Evolutionary conservation across 2,113 vertebrate genomes (phyloP).

Genomic region (Perca flavescens): DNA sequence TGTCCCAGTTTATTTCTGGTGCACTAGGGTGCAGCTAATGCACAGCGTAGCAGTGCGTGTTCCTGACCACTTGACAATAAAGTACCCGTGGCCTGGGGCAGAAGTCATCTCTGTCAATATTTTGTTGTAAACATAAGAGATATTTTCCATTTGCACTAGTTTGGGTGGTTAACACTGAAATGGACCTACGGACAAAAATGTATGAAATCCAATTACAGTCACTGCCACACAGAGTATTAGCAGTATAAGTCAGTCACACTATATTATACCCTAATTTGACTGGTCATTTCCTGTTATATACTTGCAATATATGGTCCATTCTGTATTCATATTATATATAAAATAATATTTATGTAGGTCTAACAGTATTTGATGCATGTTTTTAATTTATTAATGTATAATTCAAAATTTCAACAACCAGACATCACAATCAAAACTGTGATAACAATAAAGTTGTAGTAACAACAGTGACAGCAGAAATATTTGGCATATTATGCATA

Average conservation of each 20-base stretch:
- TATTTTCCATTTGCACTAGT: slow-evolving; percentile 60
- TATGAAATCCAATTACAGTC: slow-evolving; percentile 38
- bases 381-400: not conserved
- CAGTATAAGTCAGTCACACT: not conserved
- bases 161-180: slow-evolving; percentile 60
- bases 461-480: not conserved
- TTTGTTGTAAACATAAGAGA: slow-evolving; percentile 73
- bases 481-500: not conserved
- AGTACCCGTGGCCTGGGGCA: slow-evolving; percentile 75
- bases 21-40: slow-evolving; percentile 69
- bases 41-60: slow-evolving; percentile 33
- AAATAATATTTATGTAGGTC: not conserved
- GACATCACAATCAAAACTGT: not conserved
- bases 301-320: not conserved
- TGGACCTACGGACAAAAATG: slow-evolving; percentile 31
- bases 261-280: not conserved
- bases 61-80: slow-evolving; percentile 59
- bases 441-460: not conserved
- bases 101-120: slow-evolving; percentile 69
- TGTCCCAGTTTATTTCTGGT: slow-evolving; percentile 69
- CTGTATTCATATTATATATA: not conserved
- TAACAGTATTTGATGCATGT: not conserved
- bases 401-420: not conserved
- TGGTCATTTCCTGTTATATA: not conserved
- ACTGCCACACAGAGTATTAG: not conserved